Evolutionary conservation across 2,888 invertebrate species (phyloP), one percentile per base, ranked within the genome.

Genomic region (Scaptomyza cyrtandrae): DNA sequence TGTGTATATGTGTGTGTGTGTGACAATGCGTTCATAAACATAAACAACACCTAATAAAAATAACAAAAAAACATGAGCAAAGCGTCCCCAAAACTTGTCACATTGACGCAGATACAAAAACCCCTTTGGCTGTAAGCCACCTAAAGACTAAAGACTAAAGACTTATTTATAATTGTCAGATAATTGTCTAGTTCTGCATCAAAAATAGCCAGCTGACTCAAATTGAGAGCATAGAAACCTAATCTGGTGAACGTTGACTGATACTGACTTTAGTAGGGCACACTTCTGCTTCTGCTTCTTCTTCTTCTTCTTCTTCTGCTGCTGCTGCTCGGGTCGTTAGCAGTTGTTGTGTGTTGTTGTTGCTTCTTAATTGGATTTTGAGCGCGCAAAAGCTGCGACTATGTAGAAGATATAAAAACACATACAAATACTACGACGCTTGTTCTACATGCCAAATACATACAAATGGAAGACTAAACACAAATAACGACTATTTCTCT

Each of bases 141-240:
- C 50, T 44, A 55, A 44, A 31, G 43, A 58, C 48, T n/a, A n/a
- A 37, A 31, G 48, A 4, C 3, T 16, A 7, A 54, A 29, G 35
- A n/a, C 35, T 41, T 63, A 73, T 85, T 67, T 72, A 86, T 86
- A 75, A 81, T 81, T 73, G 79, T 78, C 75, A 54, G 67, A 75
- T 62, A 75, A 82, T 73, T 79, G 60, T 16, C 37, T n/a, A 35
- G 31, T 46, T 49, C 31, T 41, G 45, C 59, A 45, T 63, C 63
- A 37, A 65, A 79, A 86, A 83, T 86, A 81, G 71, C 80, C 80
- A 68, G 53, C 65, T 69, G 78, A 63, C 37, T 62, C 68, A 62
- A 76, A 81, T 78, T 61, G 67, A 50, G 85, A 69, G 48, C 86
- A 80, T 16, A 37, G 49, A 31, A 46, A 59, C 50, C 45, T 58